Conservation (phyloP, 2,888 invertebrate genomes). For the Rotaria macrura region DNA sequence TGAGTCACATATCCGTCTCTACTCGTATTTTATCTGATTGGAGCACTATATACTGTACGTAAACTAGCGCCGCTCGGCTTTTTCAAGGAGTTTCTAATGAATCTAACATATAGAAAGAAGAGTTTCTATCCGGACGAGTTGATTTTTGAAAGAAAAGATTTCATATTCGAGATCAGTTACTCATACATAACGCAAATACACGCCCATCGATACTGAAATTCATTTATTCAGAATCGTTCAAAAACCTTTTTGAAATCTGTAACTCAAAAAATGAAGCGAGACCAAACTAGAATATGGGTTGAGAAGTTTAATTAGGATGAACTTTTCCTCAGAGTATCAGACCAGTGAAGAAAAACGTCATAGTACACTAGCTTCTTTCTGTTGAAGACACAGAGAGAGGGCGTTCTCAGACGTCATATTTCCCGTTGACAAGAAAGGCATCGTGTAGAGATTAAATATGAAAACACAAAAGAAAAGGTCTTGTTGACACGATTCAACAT, state of each 20-base stretch:
- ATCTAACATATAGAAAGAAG: not conserved
- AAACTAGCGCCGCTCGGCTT: not conserved
- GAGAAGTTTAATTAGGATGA: too few species aligned
- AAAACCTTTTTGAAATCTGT: too few species aligned
- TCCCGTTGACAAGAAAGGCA: not conserved
- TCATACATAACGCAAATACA: not conserved
- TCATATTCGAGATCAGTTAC: not conserved
- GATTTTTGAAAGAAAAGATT: not conserved
- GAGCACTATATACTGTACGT: not conserved
- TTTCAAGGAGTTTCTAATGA: not conserved
- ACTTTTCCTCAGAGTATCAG: not conserved
- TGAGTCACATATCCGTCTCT: constrained; percentile 8
- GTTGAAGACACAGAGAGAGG: not conserved
- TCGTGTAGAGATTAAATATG: not conserved
- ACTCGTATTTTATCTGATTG: not conserved
- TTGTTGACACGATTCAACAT: not conserved
- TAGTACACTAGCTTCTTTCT: not conserved
- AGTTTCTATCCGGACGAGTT: not conserved
- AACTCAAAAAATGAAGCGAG: too few species aligned
- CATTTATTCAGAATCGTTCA: not conserved
- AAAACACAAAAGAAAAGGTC: not conserved
- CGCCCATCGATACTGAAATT: not conserved
- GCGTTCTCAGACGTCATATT: not conserved
- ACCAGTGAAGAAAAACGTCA: not conserved
- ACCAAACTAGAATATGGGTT: too few species aligned